Evolutionary conservation across 2,113 vertebrate genomes (phyloP).

Genomic region (Murina feae): DNA sequence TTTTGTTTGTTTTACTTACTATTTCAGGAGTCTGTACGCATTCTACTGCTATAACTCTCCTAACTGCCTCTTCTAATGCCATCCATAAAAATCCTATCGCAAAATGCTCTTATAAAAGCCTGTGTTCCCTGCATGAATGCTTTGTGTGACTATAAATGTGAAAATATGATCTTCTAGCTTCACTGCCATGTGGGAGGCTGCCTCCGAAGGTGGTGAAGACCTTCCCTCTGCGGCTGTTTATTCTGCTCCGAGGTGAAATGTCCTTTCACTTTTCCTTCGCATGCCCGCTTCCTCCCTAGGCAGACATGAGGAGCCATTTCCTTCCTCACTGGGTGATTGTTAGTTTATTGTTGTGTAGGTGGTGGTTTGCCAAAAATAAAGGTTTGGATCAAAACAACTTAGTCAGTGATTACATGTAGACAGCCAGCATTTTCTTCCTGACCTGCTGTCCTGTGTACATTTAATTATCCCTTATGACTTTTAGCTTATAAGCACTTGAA

Average conservation of each 20-base stretch:
- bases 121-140: neutral
- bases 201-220: neutral
- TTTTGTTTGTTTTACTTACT: neutral
- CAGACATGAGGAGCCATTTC: neutral
- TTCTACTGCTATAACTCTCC: neutral
- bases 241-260: neutral
- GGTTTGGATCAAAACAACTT: conserved; percentile 51
- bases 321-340: neutral
- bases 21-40: neutral
- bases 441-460: neutral
- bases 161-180: neutral
- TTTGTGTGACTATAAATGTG: neutral
- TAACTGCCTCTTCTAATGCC: neutral
- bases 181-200: neutral
- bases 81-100: neutral
- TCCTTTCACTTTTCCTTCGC: neutral
- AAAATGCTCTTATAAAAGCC: neutral
- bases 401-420: conserved; percentile 38
- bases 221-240: neutral
- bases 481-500: neutral
- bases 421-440: neutral
- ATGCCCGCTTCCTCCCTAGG: neutral
- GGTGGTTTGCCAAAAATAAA: conserved; percentile 54
- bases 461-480: conserved; percentile 27
- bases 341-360: conserved; percentile 36